phyloP scores from a whole-genome alignment of 2,888 invertebrate species.

The Chelonus formosanus region DNA sequence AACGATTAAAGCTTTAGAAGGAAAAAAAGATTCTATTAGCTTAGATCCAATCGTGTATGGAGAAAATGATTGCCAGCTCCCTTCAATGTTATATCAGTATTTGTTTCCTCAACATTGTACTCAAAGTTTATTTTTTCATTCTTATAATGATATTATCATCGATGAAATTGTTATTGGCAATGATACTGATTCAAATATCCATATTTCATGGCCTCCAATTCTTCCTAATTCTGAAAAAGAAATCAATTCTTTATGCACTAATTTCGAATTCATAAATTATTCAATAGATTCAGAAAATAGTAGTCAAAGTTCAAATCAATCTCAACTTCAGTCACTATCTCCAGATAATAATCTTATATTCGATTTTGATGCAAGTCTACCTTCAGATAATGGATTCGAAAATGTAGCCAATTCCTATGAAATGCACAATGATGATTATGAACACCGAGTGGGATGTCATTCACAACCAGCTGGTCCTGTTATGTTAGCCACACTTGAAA shows the following conservation, averaged over 20 bases:
- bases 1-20: constrained; percentile 44
- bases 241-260: constrained; percentile 71
- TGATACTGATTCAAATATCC: neutral
- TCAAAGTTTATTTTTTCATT: constrained; percentile 44
- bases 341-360: constrained; percentile 47
- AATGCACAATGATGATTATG: constrained; percentile 35
- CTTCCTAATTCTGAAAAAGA: constrained; percentile 62
- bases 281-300: constrained; percentile 66
- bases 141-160: constrained; percentile 48
- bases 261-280: constrained; percentile 73
- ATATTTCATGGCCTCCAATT: constrained; percentile 27
- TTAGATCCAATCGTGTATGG: constrained; percentile 43
- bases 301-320: neutral
- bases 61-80: constrained; percentile 51
- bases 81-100: constrained; percentile 51
- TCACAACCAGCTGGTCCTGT: constrained; percentile 28
- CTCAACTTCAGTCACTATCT: constrained; percentile 18
- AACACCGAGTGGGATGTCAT: constrained; percentile 37
- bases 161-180: constrained; percentile 38
- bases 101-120: constrained; percentile 48
- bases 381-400: constrained; percentile 35
- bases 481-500: constrained; percentile 46
- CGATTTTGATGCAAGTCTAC: constrained; percentile 53
- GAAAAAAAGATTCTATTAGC: constrained; percentile 41
- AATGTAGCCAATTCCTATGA: constrained; percentile 37